These are phyloP conservation scores for Teleiodes luculella DNA, from an alignment of 2,888 invertebrate genomes.

Conservation along the genomic window DNA sequence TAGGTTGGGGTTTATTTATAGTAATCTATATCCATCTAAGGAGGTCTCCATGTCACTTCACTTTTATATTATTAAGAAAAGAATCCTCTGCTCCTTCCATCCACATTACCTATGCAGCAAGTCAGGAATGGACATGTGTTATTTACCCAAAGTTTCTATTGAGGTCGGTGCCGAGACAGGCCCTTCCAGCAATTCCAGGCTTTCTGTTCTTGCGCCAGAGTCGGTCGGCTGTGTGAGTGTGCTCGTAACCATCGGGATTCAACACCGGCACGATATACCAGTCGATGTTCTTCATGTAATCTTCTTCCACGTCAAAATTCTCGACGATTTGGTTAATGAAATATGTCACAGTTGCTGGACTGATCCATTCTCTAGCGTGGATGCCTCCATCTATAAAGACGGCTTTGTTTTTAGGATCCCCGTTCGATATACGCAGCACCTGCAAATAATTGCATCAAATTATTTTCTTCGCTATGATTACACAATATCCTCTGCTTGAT, in stretches of 20 bases:
- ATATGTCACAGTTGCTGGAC: slow-evolving; percentile 88
- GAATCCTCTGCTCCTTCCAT: too few species aligned
- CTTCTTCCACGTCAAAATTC: slow-evolving; percentile 83
- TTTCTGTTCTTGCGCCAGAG: slow-evolving; percentile 90
- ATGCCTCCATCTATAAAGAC: slow-evolving; percentile 90
- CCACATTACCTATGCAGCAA: too few species aligned
- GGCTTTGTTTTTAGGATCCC: slow-evolving; percentile 81
- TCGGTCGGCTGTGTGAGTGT: slow-evolving; percentile 87
- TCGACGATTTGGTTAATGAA: slow-evolving; percentile 87
- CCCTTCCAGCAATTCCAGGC: slow-evolving; percentile 65
- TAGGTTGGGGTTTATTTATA: too few species aligned
- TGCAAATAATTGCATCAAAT: slow-evolving; percentile 24
- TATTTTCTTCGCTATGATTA: not conserved
- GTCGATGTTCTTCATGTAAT: slow-evolving; percentile 67
- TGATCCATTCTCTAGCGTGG: slow-evolving; percentile 95
- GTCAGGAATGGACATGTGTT: too few species aligned
- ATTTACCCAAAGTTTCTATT: slow-evolving; percentile 90
- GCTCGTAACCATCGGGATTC: slow-evolving; percentile 94
- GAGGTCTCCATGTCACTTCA: too few species aligned
- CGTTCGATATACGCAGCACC: slow-evolving; percentile 83
- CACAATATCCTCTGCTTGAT: not conserved
- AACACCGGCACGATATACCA: slow-evolving; percentile 84
- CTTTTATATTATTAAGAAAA: too few species aligned
- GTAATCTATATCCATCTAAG: too few species aligned
- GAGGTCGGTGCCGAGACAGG: slow-evolving; percentile 87